Evolutionary conservation across 2,797 vertebrate species (phyloP), one percentile per base, ranked within the genome.

Genomic region (Darevskia nairensis): DNA sequence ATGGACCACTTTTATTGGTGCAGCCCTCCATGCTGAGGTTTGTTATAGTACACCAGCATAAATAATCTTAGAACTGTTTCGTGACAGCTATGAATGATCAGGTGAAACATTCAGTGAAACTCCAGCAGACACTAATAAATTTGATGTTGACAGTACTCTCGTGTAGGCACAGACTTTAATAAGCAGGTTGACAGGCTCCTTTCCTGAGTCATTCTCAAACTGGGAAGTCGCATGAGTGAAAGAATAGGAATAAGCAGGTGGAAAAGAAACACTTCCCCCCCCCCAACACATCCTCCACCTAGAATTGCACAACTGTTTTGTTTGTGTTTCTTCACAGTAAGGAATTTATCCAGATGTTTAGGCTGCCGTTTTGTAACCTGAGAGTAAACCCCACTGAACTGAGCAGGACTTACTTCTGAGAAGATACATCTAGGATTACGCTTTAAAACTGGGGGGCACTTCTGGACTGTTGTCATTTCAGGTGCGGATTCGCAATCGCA

Each of bases 101-200:
- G 68, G 44, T 80, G 72, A 89, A 75, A 89, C 50, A 46, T 90
- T 89, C 92, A 89, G 91, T 94, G 91, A 91, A 86, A 89, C 80
- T 25, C 46, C 75, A 71, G 71, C 74, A 88, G 80, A 44, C 81
- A 29, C 25, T 46, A 69, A 10, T 13, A 80, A 10, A 50, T 59
- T 19, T 79, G 41, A 80, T 87, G 92, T 39, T 80, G 69, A 35
- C 21, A 64, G 15, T 69, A 84, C 55, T 84, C 27, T 15, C 85
- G 29, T 41, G 27, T 64, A 59, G 90, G 86, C 90, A 94, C 92
- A 93, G 92, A 92, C 72, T 92, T 94, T 96, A 95, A 94, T 95
- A 92, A 95, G 82, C 69, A 86, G 85, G 82, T 95, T 93, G 84
- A 23, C 90, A 90, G 15, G 89, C 88, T 91, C 68, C 92, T 61